Evolutionary conservation across 2,888 invertebrate genomes (phyloP).

Genomic region (Eupithecia inturbata): DNA sequence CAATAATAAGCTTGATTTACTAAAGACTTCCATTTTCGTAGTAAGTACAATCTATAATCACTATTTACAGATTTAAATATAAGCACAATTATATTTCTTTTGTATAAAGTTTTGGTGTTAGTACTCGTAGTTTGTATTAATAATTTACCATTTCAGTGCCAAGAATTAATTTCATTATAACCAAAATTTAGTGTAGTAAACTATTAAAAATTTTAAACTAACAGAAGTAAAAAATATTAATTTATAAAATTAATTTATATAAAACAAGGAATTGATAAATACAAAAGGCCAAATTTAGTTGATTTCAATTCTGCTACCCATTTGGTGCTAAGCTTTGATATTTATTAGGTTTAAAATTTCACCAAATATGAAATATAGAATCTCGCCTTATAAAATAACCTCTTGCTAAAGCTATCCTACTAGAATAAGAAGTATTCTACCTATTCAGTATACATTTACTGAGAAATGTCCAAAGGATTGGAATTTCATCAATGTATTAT

Average conservation of each 20-base stretch:
- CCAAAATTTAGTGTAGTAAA: slow-evolving; percentile 24
- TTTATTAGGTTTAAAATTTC: slow-evolving; percentile 42
- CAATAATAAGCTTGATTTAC: slow-evolving; percentile 10
- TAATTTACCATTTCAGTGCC: slow-evolving; percentile 48
- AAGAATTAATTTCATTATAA: slow-evolving; percentile 41
- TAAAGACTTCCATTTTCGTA: slow-evolving; percentile 40
- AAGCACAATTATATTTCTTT: slow-evolving; percentile 39
- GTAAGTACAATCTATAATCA: slow-evolving; percentile 29
- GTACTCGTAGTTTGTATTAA: slow-evolving; percentile 24
- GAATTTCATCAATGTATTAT: not conserved
- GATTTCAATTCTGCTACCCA: slow-evolving; percentile 58
- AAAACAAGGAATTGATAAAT: slow-evolving; percentile 40
- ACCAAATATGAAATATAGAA: slow-evolving; percentile 46
- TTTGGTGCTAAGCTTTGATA: slow-evolving; percentile 63
- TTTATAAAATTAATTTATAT: slow-evolving; percentile 14
- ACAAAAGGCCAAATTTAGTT: slow-evolving; percentile 45
- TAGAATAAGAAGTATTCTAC: slow-evolving; percentile 1
- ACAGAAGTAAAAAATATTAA: slow-evolving; percentile 15
- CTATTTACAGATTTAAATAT: slow-evolving; percentile 33
- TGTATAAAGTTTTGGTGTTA: slow-evolving; percentile 38
- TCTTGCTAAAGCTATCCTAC: slow-evolving; percentile 45
- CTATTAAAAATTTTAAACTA: not conserved
- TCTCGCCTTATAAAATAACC: slow-evolving; percentile 56
- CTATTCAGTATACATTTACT: slow-evolving; percentile 24
- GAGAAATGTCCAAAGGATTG: slow-evolving; percentile 27